phyloP scores from a whole-genome alignment of 2,797 vertebrate genomes.

The Serranus cabrilla region DNA sequence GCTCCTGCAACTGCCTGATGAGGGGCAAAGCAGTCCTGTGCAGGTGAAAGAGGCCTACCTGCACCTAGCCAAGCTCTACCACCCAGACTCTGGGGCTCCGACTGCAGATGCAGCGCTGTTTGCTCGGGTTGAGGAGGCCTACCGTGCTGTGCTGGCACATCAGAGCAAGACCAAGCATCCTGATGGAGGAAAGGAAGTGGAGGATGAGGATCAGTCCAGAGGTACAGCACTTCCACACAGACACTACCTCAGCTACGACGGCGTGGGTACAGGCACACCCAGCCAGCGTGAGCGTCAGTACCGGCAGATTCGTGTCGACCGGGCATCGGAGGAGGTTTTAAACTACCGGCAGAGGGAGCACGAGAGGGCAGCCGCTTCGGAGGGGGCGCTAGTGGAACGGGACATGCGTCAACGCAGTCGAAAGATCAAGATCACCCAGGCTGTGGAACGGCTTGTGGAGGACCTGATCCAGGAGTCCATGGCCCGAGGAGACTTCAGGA shows the following conservation, averaged over 20 bases:
- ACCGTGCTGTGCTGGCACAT: conserved; percentile 88
- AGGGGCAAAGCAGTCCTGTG: conserved; percentile 82
- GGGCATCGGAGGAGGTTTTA: conserved; percentile 90
- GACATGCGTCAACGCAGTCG: conserved; percentile 90
- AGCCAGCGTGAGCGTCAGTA: conserved; percentile 95
- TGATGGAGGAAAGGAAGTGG: conserved; percentile 59
- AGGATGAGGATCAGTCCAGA: conserved; percentile 85
- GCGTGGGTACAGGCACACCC: conserved; percentile 92
- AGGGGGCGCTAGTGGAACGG: conserved; percentile 84
- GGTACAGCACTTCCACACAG: conserved; percentile 89
- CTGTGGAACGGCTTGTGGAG: conserved; percentile 94
- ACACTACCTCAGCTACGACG: conserved; percentile 96
- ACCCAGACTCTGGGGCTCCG: conserved; percentile 90
- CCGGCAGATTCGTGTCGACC: conserved; percentile 90
- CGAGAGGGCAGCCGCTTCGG: conserved; percentile 79
- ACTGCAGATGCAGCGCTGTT: conserved; percentile 87
- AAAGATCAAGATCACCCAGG: conserved; percentile 94
- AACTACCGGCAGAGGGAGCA: conserved; percentile 90
- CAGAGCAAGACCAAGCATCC: conserved; percentile 63
- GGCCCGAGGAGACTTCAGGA: conserved; percentile 95
- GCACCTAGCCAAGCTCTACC: conserved; percentile 92
- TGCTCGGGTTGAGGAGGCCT: conserved; percentile 91
- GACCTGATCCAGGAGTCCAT: conserved; percentile 98
- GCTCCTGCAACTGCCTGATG: conserved; percentile 87
- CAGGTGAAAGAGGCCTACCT: conserved; percentile 91